These are phyloP conservation scores for Neoniphon sammara DNA, from an alignment of 2,797 vertebrate species.

Conservation along the genomic window DNA sequence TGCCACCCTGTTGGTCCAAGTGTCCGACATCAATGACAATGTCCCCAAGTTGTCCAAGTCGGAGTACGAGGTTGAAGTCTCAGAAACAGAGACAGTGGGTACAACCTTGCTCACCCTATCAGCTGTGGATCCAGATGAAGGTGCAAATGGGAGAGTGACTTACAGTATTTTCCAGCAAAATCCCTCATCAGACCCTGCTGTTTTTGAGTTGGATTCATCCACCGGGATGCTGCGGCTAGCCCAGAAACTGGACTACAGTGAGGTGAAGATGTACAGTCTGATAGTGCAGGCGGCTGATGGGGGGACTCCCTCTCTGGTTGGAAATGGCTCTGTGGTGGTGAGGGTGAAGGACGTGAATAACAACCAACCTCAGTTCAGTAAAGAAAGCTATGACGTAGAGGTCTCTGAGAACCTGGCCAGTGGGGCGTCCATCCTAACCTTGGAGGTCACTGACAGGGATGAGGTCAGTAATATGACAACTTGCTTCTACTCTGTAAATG, in stretches of 20 bases:
- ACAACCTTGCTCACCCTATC: conserved; percentile 55
- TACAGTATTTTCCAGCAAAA: conserved; percentile 76
- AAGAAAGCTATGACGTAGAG: conserved; percentile 62
- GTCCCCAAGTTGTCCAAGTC: conserved; percentile 67
- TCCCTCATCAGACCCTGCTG: conserved; percentile 33
- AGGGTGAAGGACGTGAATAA: conserved; percentile 81
- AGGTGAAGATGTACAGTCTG: conserved; percentile 67
- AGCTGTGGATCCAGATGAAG: conserved; percentile 79
- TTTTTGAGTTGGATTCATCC: conserved; percentile 71
- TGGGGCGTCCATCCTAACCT: conserved; percentile 71
- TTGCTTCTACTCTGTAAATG: background rate
- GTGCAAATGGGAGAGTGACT: conserved; percentile 64
- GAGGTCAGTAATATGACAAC: conserved; percentile 72
- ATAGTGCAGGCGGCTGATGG: conserved; percentile 79
- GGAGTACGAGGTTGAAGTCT: conserved; percentile 62
- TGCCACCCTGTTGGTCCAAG: conserved; percentile 62
- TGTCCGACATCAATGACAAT: conserved; percentile 84
- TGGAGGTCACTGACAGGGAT: conserved; percentile 81
- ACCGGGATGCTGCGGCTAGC: conserved; percentile 73
- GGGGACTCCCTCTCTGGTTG: conserved; percentile 71
- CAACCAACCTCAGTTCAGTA: conserved; percentile 81
- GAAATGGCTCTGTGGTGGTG: conserved; percentile 65
- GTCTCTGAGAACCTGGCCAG: conserved; percentile 80
- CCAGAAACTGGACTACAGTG: conserved; percentile 79
- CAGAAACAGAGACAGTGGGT: conserved; percentile 63